Percentiles rank a stretch among this genome's conserved stretches.
phyloP scores from a whole-genome alignment of 2,888 invertebrate genomes.

The Sarcophaga subvicina region DNA sequence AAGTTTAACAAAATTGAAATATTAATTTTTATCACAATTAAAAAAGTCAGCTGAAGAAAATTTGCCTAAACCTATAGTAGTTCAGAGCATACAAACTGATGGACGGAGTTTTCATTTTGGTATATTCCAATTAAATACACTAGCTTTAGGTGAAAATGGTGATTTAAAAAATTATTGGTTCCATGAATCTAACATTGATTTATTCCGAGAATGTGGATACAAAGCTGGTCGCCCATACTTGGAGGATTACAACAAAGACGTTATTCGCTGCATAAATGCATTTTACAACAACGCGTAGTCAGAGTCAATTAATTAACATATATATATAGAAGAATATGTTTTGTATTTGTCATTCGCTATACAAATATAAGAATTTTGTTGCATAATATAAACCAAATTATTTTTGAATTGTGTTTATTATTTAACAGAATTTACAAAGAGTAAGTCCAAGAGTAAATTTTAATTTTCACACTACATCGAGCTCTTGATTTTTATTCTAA shows the following conservation, averaged over 20 bases:
- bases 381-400: too few relatives aligned
- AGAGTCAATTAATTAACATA: neutral
- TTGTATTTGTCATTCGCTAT: too few relatives aligned
- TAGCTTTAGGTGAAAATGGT: constrained; percentile 83
- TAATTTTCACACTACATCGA: too few relatives aligned
- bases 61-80: constrained; percentile 89
- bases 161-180: neutral
- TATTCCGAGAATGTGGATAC: constrained; percentile 85
- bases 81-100: constrained; percentile 93
- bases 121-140: constrained; percentile 91
- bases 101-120: constrained; percentile 91
- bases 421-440: too few relatives aligned
- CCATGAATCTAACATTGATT: constrained; percentile 79
- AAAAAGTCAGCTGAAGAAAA: constrained; percentile 32
- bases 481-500: too few relatives aligned
- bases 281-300: constrained; percentile 86
- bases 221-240: constrained; percentile 83
- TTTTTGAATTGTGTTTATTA: too few relatives aligned
- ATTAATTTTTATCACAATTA: neutral
- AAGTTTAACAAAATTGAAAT: constrained; percentile 81
- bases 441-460: too few relatives aligned
- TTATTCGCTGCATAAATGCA: constrained; percentile 89
- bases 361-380: too few relatives aligned
- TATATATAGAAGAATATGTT: too few relatives aligned
- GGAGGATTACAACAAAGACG: constrained; percentile 89